Conservation (phyloP, 2,113 vertebrate genomes). For the Chionodraco myersi region DNA sequence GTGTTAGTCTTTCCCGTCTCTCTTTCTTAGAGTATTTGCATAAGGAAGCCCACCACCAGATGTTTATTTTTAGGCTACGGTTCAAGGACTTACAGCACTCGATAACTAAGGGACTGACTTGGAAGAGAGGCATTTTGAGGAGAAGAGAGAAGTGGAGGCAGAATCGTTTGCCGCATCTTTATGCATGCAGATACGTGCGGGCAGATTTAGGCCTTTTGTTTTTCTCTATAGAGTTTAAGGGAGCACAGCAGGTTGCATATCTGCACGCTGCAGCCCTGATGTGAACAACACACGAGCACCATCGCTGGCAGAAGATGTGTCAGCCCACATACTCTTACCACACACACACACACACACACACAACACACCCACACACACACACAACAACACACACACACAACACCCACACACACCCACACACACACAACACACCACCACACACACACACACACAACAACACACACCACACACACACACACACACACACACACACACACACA, state of each 20-base stretch:
- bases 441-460: slow-evolving; percentile 68
- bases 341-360: slow-evolving; percentile 56
- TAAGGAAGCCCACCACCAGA: slow-evolving; percentile 79
- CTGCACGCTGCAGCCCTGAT: slow-evolving; percentile 70
- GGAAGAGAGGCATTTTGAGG: slow-evolving; percentile 36
- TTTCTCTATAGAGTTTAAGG: slow-evolving; percentile 53
- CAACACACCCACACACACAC: too few species aligned
- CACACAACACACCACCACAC: slow-evolving; percentile 73
- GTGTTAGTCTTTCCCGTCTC: slow-evolving; percentile 68
- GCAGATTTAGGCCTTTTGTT: slow-evolving; percentile 80
- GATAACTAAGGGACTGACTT: slow-evolving; percentile 73
- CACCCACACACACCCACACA: neutral
- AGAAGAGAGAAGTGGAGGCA: slow-evolving; percentile 40
- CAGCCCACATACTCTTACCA: slow-evolving; percentile 64
- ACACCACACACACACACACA: slow-evolving; percentile 65
- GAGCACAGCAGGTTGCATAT: slow-evolving; percentile 72
- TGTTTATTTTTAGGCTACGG: slow-evolving; percentile 85
- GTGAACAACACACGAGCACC: slow-evolving; percentile 35
- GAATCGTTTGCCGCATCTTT: slow-evolving; percentile 61
- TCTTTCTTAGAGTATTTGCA: slow-evolving; percentile 80
- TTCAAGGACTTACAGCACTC: slow-evolving; percentile 79
- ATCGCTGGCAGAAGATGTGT: slow-evolving; percentile 61
- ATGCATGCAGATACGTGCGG: slow-evolving; percentile 63
- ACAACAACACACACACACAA: too few species aligned
- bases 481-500: slow-evolving; percentile 29